Base-by-base conservation (phyloP, 1,140 invertebrate species). In the Lycorma delicatula region DNA sequence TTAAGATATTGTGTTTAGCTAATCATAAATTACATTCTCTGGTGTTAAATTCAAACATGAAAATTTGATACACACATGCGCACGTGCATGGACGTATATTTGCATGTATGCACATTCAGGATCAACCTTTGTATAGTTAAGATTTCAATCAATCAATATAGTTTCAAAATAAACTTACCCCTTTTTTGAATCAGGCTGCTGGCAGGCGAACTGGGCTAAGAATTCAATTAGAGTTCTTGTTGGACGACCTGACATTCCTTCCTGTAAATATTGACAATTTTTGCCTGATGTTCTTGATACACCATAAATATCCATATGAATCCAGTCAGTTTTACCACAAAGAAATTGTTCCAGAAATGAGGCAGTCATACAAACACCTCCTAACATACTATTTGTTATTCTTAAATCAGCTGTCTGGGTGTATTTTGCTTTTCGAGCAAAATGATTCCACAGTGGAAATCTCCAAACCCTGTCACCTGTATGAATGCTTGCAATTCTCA, bases 391-490 rank as follows among this genome's bases (percentile, higher is more conserved):
- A 27, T 22, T n/a, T 52, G 53, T 28, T 34, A 51, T 58, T 60
- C 18, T 31, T 12, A 48, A 20, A 46, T 56, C 54, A 7, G 41
- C 54, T 22, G 22, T 25, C 6, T 16, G 11, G 11, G 22, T 47
- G 27, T 56, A 38, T 11, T 46, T 56, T 5, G 48, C 54, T 44
- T 54, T 54, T 41, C 58, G 44, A 3, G 68, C 71, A 64, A 74
- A 81, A 61, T 73, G 75, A 22, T 79, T 70, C 72, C 80, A 83
- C 7, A 84, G 67, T 0, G 83, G 83, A 73, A 84, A 78, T 56
- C 81, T 70, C 83, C 83, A 85, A 6, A 85, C 72, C 20, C 83
- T 68, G 65, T 85, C 82, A 2, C 83, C 83, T 28, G 81, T 82
- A 50, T 71, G 69, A 56, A 71, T 70, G 3, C 80, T 72, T 13